Conservation (phyloP, 2,888 invertebrate genomes). For the Physocephala rufipes region DNA sequence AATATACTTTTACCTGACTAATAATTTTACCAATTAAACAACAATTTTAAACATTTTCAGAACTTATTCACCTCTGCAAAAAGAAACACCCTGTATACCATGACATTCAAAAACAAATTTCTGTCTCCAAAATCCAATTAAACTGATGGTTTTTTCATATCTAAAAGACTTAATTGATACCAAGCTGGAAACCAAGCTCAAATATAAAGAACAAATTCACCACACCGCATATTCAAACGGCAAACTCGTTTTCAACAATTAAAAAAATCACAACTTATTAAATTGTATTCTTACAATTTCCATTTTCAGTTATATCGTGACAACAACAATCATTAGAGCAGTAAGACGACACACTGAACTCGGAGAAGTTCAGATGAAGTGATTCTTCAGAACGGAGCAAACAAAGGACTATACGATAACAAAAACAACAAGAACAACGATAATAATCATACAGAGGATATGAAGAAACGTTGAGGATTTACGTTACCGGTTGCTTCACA, state of each 20-base stretch:
- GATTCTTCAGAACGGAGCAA: neutral
- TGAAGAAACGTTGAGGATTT: neutral
- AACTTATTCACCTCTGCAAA: too few species aligned
- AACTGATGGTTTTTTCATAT: neutral
- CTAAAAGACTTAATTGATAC: neutral
- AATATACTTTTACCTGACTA: too few species aligned
- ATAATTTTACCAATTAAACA: too few species aligned
- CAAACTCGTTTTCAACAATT: too few species aligned
- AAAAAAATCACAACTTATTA: too few species aligned
- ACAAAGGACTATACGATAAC: neutral
- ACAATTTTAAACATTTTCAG: too few species aligned
- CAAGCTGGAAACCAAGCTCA: neutral
- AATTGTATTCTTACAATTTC: constrained; percentile 23
- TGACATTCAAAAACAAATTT: neutral
- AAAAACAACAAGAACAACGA: neutral
- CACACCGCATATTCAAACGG: too few species aligned
- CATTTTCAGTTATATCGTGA: constrained; percentile 1
- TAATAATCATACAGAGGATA: neutral
- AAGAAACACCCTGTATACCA: too few species aligned
- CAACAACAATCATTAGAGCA: neutral
- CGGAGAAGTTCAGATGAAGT: neutral
- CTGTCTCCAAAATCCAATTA: neutral
- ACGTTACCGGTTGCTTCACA: neutral
- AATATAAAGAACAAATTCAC: neutral
- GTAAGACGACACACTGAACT: constrained; percentile 7